Percentiles rank a stretch among this genome's conserved stretches.
Conservation (phyloP, 2,797 vertebrate species). For the Chloroceryle inda region DNA sequence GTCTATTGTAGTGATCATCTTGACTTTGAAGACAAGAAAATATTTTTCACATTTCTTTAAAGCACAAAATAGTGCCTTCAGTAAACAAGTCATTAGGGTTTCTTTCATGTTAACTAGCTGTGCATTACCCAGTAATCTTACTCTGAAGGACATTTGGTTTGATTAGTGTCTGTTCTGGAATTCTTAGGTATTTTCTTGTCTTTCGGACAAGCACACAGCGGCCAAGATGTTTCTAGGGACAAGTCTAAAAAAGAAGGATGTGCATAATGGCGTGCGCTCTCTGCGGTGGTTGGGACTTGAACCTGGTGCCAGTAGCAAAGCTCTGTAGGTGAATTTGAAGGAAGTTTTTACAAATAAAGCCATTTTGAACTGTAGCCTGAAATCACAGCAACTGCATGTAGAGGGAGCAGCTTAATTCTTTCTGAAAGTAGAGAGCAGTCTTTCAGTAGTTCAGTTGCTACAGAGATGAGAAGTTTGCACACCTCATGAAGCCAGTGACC, state of each 20-base stretch:
- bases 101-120: slow-evolving; percentile 9
- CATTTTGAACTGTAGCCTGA: background rate
- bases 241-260: background rate
- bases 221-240: background rate
- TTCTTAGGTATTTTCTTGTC: slow-evolving; percentile 23
- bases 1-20: slow-evolving; percentile 75
- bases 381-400: background rate
- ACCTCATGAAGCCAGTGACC: background rate
- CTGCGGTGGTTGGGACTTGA: background rate
- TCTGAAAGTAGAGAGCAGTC: background rate
- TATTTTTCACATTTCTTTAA: slow-evolving; percentile 24
- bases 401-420: background rate
- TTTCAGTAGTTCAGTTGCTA: background rate
- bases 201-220: background rate
- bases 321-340: background rate
- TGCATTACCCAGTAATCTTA: background rate
- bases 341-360: background rate
- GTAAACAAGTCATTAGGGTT: slow-evolving; percentile 20
- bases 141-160: background rate
- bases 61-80: slow-evolving; percentile 39
- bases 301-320: background rate
- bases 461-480: background rate
- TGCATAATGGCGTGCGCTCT: background rate
- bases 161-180: slow-evolving; percentile 8
- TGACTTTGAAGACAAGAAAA: slow-evolving; percentile 69